Percentiles rank a stretch among this genome's conserved stretches.
Conservation (phyloP, 2,797 vertebrate species). For the Synanceia verrucosa region DNA sequence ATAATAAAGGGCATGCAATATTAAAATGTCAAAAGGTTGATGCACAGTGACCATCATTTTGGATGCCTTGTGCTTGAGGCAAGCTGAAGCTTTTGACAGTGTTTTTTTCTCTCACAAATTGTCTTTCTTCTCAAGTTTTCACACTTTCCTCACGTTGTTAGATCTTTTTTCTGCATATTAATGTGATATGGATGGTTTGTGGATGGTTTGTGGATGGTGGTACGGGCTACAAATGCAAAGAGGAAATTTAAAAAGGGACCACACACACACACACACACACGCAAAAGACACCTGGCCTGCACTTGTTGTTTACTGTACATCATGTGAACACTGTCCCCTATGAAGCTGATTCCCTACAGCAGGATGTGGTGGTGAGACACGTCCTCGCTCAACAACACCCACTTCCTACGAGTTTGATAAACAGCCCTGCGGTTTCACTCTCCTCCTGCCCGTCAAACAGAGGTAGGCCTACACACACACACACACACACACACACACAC, state of each 20-base stretch:
- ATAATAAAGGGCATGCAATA: background rate
- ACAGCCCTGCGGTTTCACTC: constrained; percentile 83
- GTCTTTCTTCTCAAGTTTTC: background rate
- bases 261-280: constrained; percentile 3
- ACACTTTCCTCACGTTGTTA: background rate
- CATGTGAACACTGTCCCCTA: constrained; percentile 65
- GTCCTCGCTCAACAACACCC: constrained; percentile 82
- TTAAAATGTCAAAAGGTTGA: background rate
- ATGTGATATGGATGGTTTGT: constrained; percentile 5
- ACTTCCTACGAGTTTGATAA: constrained; percentile 89
- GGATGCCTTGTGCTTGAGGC: background rate
- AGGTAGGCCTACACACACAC: constrained; percentile 34
- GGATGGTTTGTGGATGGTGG: background rate
- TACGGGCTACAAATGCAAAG: constrained; percentile 8
- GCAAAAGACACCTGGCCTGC: constrained; percentile 44
- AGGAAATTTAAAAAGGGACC: background rate
- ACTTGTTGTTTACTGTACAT: constrained; percentile 75
- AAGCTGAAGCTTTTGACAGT: background rate
- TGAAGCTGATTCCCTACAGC: constrained; percentile 67
- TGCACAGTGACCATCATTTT: background rate
- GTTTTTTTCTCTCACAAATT: background rate
- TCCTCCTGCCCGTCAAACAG: constrained; percentile 66
- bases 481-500: constrained; percentile 17
- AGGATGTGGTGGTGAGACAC: constrained; percentile 77
- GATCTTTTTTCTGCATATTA: constrained; percentile 9